Conservation (phyloP, 1,140 invertebrate genomes). For the Zaprionus davidi region DNA sequence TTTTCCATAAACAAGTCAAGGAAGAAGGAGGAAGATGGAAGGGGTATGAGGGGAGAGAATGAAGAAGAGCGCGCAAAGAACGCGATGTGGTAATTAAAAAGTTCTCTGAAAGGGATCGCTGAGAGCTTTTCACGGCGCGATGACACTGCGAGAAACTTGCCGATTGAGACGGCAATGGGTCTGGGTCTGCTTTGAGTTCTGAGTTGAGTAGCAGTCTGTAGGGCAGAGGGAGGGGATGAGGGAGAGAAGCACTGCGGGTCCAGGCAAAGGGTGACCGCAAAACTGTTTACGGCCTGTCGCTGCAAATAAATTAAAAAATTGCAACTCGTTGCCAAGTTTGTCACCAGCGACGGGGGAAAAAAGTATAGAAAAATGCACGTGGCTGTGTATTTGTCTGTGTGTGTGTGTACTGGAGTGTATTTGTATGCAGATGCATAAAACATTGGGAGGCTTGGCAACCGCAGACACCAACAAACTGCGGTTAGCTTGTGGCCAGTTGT, state of each 20-base stretch:
- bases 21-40: constrained; percentile 8
- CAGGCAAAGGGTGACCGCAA: constrained; percentile 1
- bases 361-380: constrained; percentile 40
- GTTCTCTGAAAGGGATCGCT: constrained; percentile 43
- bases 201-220: not conserved
- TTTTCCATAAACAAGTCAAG: constrained; percentile 63
- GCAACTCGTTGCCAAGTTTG: constrained; percentile 76
- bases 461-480: constrained; percentile 61
- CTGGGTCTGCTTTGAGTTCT: not conserved
- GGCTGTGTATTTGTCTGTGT: constrained; percentile 27
- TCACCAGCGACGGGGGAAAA: constrained; percentile 55
- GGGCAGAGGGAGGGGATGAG: constrained; percentile 21
- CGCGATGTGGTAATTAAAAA: constrained; percentile 71
- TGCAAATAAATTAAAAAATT: constrained; percentile 70
- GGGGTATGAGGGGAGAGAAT: not conserved
- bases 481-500: constrained; percentile 46
- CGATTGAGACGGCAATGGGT: constrained; percentile 46
- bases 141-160: constrained; percentile 58
- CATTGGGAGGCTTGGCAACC: constrained; percentile 57
- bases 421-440: constrained; percentile 51
- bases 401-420: constrained; percentile 21
- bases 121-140: constrained; percentile 28
- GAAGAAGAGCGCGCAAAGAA: constrained; percentile 36
- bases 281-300: constrained; percentile 42
- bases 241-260: not conserved